Evolutionary conservation across 2,888 invertebrate genomes (phyloP).

Genomic region (Amphipoea lucens): DNA sequence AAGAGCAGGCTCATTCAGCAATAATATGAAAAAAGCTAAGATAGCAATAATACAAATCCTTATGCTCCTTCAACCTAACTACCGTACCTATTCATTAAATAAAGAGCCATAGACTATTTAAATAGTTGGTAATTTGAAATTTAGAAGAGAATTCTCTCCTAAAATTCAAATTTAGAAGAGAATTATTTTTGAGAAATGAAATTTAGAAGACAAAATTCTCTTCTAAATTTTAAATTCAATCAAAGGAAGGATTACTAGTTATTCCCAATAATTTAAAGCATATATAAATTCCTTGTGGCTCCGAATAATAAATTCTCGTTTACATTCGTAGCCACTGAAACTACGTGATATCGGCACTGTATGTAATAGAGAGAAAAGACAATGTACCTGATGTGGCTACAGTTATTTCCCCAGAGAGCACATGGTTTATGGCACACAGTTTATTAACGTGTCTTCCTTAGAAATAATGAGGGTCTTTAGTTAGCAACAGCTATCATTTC

Average conservation of each 20-base stretch:
- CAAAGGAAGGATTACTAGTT: background rate
- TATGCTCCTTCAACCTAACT: background rate
- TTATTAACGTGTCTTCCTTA: slow-evolving; percentile 36
- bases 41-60: background rate
- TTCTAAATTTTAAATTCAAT: background rate
- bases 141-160: background rate
- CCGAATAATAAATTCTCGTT: slow-evolving; percentile 33
- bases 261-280: background rate
- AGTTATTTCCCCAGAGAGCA: slow-evolving; percentile 43
- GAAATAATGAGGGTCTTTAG: slow-evolving; percentile 32
- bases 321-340: slow-evolving; percentile 23
- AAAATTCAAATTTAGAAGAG: background rate
- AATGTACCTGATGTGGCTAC: slow-evolving; percentile 24
- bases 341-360: slow-evolving; percentile 44
- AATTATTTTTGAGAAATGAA: too few species aligned
- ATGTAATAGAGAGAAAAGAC: slow-evolving; percentile 42
- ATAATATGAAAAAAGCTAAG: background rate
- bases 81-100: background rate
- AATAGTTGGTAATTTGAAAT: background rate
- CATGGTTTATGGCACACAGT: slow-evolving; percentile 50
- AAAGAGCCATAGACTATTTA: background rate
- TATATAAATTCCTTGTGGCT: slow-evolving; percentile 26
- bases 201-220: too few species aligned
- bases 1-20: background rate
- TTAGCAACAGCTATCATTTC: slow-evolving; percentile 6